These are phyloP conservation scores for Cosmorhoe ocellata DNA, from an alignment of 2,888 invertebrate genomes.

Conservation along the genomic window DNA sequence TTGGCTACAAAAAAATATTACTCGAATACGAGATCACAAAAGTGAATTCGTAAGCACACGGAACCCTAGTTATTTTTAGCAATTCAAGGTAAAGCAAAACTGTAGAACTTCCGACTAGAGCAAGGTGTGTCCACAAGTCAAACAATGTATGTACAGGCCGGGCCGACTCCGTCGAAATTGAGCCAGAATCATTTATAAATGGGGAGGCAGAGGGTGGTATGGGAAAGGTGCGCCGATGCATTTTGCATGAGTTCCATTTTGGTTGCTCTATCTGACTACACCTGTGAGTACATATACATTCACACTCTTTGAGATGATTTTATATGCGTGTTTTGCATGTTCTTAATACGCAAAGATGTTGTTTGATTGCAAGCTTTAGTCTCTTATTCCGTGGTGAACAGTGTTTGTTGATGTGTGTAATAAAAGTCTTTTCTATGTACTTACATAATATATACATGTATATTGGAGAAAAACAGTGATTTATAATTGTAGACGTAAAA, in stretches of 20 bases:
- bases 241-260: conserved; percentile 71
- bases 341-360: conserved; percentile 9
- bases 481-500: too few species aligned
- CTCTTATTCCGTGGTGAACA: too few species aligned
- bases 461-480: too few species aligned
- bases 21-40: too few species aligned
- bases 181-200: conserved; percentile 78
- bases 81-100: conserved; percentile 10
- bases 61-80: too few species aligned
- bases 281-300: conserved; percentile 15
- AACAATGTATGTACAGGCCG: conserved; percentile 64
- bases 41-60: too few species aligned
- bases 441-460: too few species aligned
- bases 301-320: conserved; percentile 6
- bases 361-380: conserved; percentile 6
- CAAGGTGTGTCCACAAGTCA: conserved; percentile 59
- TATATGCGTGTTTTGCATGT: conserved; percentile 12
- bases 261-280: conserved; percentile 50
- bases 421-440: too few species aligned
- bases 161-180: conserved; percentile 65
- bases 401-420: too few species aligned
- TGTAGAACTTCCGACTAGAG: conserved; percentile 13
- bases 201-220: conserved; percentile 49
- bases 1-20: too few species aligned
- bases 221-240: conserved; percentile 62